A percentile compares a stretch with the other conserved stretches of the same genome.
Evolutionary conservation across 2,113 vertebrate species (phyloP).

Genomic region (Pteruthius melanotis): DNA sequence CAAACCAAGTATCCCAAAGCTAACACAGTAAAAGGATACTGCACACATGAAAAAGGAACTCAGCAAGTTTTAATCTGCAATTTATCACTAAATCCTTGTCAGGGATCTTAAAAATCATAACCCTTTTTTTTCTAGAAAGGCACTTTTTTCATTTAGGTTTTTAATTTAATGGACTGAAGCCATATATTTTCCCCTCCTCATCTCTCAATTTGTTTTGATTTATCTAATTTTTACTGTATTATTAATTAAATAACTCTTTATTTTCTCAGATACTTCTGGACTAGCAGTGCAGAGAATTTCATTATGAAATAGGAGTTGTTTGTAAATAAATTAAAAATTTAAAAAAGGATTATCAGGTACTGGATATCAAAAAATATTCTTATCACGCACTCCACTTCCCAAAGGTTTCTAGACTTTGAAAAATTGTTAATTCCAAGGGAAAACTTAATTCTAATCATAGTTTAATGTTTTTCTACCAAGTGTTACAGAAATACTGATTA

Average conservation of each 20-base stretch:
- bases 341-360: neutral
- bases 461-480: neutral
- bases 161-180: neutral
- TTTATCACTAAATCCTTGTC: neutral
- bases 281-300: neutral
- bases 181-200: neutral
- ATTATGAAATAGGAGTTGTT: neutral
- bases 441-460: neutral
- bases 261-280: neutral
- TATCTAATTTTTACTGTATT: neutral
- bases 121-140: neutral
- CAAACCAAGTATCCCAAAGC: neutral
- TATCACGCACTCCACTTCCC: neutral
- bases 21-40: neutral
- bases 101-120: neutral
- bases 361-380: neutral
- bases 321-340: neutral
- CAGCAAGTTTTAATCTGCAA: neutral
- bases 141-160: neutral
- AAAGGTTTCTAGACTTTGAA: neutral
- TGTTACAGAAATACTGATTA: neutral
- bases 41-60: neutral
- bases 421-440: neutral
- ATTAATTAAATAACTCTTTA: neutral
- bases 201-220: neutral